Evolutionary conservation across 1,140 invertebrate species (phyloP).

Genomic region (Drosophila oshimai): DNA sequence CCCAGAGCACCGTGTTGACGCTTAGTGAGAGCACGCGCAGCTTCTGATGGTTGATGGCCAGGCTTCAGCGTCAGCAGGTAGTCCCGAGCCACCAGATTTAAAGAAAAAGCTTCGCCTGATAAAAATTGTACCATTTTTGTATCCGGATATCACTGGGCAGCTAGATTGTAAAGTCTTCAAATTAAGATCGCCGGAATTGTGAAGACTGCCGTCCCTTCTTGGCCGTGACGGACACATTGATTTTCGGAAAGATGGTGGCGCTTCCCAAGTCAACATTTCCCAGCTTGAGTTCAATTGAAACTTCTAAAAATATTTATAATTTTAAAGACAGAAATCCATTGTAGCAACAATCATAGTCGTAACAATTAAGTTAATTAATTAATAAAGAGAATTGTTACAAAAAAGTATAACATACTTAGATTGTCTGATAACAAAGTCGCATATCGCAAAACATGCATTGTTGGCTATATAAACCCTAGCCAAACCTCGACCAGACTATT

Average conservation of each 20-base stretch:
- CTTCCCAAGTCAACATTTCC: neutral
- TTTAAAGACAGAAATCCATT: too few species aligned
- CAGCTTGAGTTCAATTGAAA: too few species aligned
- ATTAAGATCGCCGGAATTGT: neutral
- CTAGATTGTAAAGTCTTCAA: neutral
- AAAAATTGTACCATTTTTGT: neutral
- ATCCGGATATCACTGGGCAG: neutral
- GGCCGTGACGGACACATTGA: neutral
- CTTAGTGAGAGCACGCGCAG: constrained; percentile 87
- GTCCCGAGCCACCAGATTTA: constrained; percentile 86
- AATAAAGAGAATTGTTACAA: too few species aligned
- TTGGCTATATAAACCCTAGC: too few species aligned
- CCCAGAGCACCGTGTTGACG: constrained; percentile 89
- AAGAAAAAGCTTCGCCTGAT: too few species aligned
- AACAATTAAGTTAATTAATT: too few species aligned
- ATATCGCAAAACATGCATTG: too few species aligned
- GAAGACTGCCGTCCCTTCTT: neutral
- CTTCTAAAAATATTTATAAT: too few species aligned
- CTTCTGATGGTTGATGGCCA: constrained; percentile 87
- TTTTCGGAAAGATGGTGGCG: neutral
- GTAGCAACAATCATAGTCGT: too few species aligned
- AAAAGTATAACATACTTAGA: too few species aligned
- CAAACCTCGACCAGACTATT: too few species aligned
- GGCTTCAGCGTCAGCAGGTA: constrained; percentile 87
- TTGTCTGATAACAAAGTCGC: too few species aligned